Conservation (phyloP, 2,888 invertebrate species). For the Lasioglossum vierecki region DNA sequence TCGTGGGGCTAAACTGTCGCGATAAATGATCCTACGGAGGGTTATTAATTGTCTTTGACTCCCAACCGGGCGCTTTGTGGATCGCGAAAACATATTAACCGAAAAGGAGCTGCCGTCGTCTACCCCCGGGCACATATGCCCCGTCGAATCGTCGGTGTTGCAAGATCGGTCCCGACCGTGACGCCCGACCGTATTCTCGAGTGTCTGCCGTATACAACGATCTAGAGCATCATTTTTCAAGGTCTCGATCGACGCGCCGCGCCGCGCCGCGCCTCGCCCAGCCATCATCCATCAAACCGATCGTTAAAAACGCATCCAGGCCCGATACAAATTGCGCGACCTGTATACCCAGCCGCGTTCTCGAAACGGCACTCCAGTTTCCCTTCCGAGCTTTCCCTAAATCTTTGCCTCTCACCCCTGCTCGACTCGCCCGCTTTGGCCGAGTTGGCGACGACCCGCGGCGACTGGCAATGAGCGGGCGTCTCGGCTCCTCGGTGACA, state of each 20-base stretch:
- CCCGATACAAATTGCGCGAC: conserved; percentile 73
- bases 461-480: conserved; percentile 36
- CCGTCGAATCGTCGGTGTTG: not conserved
- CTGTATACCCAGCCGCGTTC: conserved; percentile 42
- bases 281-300: conserved; percentile 79
- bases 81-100: conserved; percentile 82
- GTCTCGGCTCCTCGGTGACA: conserved; percentile 33
- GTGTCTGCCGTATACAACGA: conserved; percentile 57
- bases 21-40: conserved; percentile 83
- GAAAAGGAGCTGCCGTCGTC: conserved; percentile 72
- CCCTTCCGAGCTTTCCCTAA: conserved; percentile 46
- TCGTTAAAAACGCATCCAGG: conserved; percentile 81
- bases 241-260: conserved; percentile 72
- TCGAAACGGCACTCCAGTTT: conserved; percentile 38
- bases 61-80: conserved; percentile 79
- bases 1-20: conserved; percentile 82
- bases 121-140: conserved; percentile 63
- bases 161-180: conserved; percentile 6
- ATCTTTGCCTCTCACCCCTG: conserved; percentile 25
- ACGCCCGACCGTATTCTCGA: conserved; percentile 21
- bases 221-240: conserved; percentile 81
- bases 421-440: not conserved
- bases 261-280: conserved; percentile 40
- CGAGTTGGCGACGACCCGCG: conserved; percentile 33
- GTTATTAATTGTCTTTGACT: conserved; percentile 83